These are phyloP conservation scores for Anarrhichthys ocellatus DNA, from an alignment of 2,113 vertebrate species.

Conservation along the genomic window DNA sequence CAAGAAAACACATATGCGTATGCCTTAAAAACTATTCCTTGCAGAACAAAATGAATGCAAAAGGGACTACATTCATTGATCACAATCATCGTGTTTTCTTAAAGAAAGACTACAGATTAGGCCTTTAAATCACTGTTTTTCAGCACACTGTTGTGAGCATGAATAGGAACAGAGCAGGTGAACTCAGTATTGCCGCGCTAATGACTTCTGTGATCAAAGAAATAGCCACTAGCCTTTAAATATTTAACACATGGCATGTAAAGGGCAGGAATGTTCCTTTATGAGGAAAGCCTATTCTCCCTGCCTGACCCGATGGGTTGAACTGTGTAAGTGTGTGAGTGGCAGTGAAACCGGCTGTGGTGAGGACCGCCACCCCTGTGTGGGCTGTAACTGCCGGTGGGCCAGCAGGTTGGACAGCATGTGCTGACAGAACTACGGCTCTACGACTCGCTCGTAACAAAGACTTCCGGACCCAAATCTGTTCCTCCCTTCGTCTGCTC, in stretches of 20 bases:
- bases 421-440: slow-evolving; percentile 48
- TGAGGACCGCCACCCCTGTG: slow-evolving; percentile 39
- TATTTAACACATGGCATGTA: slow-evolving; percentile 62
- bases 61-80: background rate
- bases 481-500: slow-evolving; percentile 27
- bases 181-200: slow-evolving; percentile 33
- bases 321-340: slow-evolving; percentile 25
- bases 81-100: background rate
- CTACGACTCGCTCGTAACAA: slow-evolving; percentile 19
- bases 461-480: slow-evolving; percentile 20
- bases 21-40: background rate
- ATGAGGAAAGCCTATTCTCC: slow-evolving; percentile 51
- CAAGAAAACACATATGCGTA: background rate
- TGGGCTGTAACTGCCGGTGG: slow-evolving; percentile 56
- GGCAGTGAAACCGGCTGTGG: slow-evolving; percentile 51
- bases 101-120: background rate
- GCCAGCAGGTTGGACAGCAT: slow-evolving; percentile 22
- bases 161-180: background rate
- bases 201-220: slow-evolving; percentile 70
- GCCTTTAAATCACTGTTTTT: background rate
- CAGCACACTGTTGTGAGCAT: background rate
- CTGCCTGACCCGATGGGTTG: slow-evolving; percentile 16
- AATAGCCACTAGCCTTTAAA: slow-evolving; percentile 43
- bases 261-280: slow-evolving; percentile 63
- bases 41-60: background rate